Conservation (phyloP, 2,797 vertebrate genomes). For the Cottoperca gobio region DNA sequence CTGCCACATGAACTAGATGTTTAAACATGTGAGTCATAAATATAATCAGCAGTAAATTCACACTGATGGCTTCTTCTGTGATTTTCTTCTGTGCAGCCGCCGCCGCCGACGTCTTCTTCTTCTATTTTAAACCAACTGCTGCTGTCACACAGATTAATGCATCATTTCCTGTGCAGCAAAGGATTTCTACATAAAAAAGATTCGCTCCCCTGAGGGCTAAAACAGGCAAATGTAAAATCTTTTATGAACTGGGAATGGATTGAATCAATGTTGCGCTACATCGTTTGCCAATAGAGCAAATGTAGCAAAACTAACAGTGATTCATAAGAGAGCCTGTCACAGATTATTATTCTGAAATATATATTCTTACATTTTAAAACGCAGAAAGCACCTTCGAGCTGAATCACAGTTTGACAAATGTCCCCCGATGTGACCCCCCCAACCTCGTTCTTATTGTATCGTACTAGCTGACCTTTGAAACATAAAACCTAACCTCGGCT, state of each 20-base stretch:
- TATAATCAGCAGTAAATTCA: background rate
- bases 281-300: slow-evolving; percentile 28
- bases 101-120: background rate
- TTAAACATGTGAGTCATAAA: background rate
- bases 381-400: background rate
- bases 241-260: slow-evolving; percentile 22
- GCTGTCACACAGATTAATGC: slow-evolving; percentile 8
- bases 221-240: slow-evolving; percentile 21
- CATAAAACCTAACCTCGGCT: slow-evolving; percentile 27
- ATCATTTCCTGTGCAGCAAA: slow-evolving; percentile 40
- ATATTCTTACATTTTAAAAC: slow-evolving; percentile 3
- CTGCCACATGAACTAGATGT: background rate
- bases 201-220: background rate
- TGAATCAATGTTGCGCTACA: slow-evolving; percentile 29
- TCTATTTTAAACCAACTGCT: slow-evolving; percentile 22
- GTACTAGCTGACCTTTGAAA: slow-evolving; percentile 48
- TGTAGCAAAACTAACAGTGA: slow-evolving; percentile 18
- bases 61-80: background rate
- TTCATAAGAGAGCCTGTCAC: background rate
- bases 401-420: slow-evolving; percentile 5
- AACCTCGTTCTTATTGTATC: slow-evolving; percentile 43
- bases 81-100: background rate
- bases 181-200: slow-evolving; percentile 11
- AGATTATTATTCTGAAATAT: slow-evolving; percentile 14
- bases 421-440: background rate